phyloP scores from a whole-genome alignment of 2,113 vertebrate species.

The Poeciliopsis prolifica region DNA sequence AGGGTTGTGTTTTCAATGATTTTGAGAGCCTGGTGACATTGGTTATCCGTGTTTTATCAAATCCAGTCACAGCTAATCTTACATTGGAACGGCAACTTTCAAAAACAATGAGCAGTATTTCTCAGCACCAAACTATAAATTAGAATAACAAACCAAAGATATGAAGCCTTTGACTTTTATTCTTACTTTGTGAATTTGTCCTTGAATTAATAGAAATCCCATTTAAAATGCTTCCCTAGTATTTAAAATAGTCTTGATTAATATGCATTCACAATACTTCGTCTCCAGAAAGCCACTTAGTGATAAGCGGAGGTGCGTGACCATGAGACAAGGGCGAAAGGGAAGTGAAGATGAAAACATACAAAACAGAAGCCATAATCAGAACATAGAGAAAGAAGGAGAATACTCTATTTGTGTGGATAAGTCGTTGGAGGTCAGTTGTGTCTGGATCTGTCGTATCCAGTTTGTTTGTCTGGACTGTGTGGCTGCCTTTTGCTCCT shows the following conservation, averaged over 20 bases:
- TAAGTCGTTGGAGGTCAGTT: conserved; percentile 25
- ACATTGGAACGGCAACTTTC: background rate
- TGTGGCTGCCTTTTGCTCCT: conserved; percentile 48
- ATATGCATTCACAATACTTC: conserved; percentile 39
- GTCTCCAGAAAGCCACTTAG: conserved; percentile 17
- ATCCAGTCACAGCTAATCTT: too few species aligned
- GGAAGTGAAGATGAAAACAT: conserved; percentile 8
- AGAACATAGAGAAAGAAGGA: conserved; percentile 16
- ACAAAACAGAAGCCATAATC: conserved; percentile 17
- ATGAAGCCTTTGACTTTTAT: background rate
- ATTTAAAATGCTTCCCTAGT: background rate
- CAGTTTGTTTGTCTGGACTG: conserved; percentile 45
- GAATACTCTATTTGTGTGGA: conserved; percentile 10
- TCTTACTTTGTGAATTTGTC: background rate
- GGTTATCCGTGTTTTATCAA: too few species aligned
- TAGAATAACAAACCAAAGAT: background rate
- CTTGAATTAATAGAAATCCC: background rate
- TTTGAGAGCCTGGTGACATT: too few species aligned
- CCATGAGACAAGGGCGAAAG: conserved; percentile 26
- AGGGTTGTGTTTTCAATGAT: too few species aligned
- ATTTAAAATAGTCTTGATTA: conserved; percentile 15
- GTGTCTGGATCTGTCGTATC: conserved; percentile 54
- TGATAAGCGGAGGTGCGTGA: conserved; percentile 20
- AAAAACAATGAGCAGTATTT: background rate
- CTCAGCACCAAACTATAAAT: background rate